Evolutionary conservation across 2,888 invertebrate species (phyloP), one percentile per base, ranked within the genome.

Genomic region (Celastrina argiolus): DNA sequence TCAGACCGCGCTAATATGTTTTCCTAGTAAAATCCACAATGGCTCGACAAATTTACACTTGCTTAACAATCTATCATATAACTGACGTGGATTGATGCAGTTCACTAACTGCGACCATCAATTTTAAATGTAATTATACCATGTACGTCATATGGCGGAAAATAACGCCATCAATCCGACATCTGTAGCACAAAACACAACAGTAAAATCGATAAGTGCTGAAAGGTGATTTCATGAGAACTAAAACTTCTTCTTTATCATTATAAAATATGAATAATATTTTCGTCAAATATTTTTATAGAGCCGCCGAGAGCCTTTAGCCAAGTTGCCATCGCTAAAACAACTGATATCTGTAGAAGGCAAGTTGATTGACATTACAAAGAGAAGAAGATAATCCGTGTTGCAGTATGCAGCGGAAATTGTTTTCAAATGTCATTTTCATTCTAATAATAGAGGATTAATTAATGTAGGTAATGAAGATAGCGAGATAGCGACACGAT

Each of bases 61-160:
- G 61, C 61, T 22, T 61, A 61, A 61, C 39, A 22, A 61, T 36
- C 39, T 39, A 22, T 36, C 61, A 39, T 22, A 36, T 34, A 14
- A 22, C 18, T 61, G 61, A 61, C 61, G 39, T 61, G 36, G 61
- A 61, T 61, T 39, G 61, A 61, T 61, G 61, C 39, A 61, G 16
- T 34, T 34, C 59, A 59, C 36, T 22, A 61, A 39, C 36, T 39
- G 18, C 39, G 22, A 39, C 61, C 36, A 61, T 61, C 61, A 61
- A 39, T 61, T 61, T 36, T 36, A 61, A 61, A 39, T 61, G 36
- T 61, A 61, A 61, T 61, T 61, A 36, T 36, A 39, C 18, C 61
- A 22, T 22, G 12, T 61, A 61, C 61, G 22, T 36, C 36, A 51
- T 5, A 51, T 5, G 26, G 22, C 22, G 61, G 39, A 34, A 36